phyloP scores from a whole-genome alignment of 2,113 vertebrate species.

The Hemichromis elongatus region DNA sequence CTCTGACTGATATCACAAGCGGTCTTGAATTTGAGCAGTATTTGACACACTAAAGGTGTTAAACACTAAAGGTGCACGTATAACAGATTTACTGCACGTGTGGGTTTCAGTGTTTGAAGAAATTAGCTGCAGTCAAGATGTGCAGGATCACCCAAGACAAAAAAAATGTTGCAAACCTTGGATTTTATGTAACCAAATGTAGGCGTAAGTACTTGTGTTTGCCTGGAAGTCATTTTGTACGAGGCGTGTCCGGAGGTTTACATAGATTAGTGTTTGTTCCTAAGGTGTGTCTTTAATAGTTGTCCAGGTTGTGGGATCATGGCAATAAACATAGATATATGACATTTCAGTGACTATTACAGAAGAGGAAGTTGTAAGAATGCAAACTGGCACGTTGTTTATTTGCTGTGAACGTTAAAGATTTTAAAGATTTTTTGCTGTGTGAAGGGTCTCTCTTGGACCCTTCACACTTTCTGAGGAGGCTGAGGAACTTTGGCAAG shows the following conservation, averaged over 20 bases:
- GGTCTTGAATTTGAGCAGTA: neutral
- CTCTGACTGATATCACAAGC: neutral
- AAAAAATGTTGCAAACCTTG: neutral
- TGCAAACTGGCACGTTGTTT: neutral
- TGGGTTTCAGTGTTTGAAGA: no score
- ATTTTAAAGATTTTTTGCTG: neutral
- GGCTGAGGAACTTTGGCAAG: no score
- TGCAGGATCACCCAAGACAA: neutral
- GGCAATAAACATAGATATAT: neutral
- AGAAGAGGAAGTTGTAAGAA: neutral
- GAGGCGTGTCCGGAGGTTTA: constrained; percentile 32
- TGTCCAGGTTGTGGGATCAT: constrained; percentile 7
- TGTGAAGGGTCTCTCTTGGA: no score
- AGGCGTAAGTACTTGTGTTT: constrained; percentile 12
- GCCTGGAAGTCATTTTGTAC: constrained; percentile 17
- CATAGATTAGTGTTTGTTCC: constrained; percentile 28
- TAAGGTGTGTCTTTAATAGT: constrained; percentile 39
- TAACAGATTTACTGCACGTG: no score
- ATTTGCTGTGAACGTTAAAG: neutral
- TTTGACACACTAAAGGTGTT: neutral
- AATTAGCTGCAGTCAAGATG: no score
- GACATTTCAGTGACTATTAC: neutral
- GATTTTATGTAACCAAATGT: neutral
- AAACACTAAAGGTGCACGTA: no score
- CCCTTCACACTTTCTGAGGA: no score